These are phyloP conservation scores for Gallinago jamesoni DNA, from an alignment of 2,113 vertebrate species.

Conservation along the genomic window DNA sequence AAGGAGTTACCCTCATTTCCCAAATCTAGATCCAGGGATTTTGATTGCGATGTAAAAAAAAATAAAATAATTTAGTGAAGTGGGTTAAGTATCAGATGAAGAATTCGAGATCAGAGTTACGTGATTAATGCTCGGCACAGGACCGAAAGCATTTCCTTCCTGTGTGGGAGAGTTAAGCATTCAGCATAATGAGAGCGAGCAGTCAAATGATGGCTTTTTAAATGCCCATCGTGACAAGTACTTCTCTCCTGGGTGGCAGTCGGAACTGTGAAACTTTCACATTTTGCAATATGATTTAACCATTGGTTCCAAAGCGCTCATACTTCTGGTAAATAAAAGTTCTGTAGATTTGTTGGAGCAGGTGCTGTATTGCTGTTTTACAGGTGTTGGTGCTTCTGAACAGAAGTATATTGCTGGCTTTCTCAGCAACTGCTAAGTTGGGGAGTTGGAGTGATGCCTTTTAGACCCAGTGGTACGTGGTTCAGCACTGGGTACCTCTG, in stretches of 20 bases:
- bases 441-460: background rate
- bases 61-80: background rate
- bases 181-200: background rate
- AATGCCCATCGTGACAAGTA: background rate
- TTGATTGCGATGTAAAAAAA: background rate
- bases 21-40: background rate
- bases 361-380: background rate
- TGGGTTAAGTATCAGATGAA: background rate
- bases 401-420: background rate
- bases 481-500: background rate
- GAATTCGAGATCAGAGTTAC: background rate
- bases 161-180: background rate
- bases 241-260: background rate
- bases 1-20: background rate
- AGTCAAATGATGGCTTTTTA: background rate
- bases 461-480: background rate
- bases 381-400: background rate
- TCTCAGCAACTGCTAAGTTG: background rate
- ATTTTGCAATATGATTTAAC: background rate
- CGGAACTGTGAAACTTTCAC: background rate
- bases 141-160: background rate
- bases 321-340: background rate
- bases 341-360: background rate
- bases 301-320: background rate
- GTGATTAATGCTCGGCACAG: background rate